Conservation (phyloP, 2,113 vertebrate genomes). For the Pogonocichla stellata region DNA sequence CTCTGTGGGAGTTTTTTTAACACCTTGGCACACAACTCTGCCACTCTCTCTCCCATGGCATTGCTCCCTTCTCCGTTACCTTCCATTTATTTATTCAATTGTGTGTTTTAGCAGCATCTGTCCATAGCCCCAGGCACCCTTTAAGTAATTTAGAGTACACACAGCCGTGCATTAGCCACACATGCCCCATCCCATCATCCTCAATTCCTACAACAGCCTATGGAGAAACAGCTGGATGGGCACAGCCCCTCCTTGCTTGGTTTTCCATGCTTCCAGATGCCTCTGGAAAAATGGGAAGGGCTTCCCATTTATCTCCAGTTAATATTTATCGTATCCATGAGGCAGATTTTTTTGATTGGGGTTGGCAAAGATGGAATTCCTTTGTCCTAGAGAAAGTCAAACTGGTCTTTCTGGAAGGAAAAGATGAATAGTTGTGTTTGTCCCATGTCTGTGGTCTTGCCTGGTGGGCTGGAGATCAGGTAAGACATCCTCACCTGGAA, state of each 20-base stretch:
- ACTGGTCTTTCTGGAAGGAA: background rate
- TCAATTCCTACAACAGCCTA: background rate
- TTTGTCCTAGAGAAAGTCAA: background rate
- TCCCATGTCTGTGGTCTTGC: background rate
- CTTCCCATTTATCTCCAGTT: background rate
- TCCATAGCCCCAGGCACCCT: constrained; percentile 33
- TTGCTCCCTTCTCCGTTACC: background rate
- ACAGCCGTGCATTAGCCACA: background rate
- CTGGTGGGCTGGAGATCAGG: background rate
- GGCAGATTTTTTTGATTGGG: background rate
- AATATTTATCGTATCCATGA: rapidly evolving
- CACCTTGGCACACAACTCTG: constrained; percentile 53
- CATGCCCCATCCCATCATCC: background rate
- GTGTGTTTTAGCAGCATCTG: constrained; percentile 49
- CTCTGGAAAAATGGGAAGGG: background rate
- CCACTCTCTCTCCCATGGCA: background rate
- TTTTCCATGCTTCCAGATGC: background rate
- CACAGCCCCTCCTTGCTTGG: background rate
- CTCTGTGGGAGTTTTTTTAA: constrained; percentile 43
- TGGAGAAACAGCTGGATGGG: background rate
- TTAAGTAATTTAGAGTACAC: constrained; percentile 46
- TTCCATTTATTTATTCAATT: constrained; percentile 45
- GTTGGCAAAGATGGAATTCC: background rate
- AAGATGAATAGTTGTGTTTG: background rate
- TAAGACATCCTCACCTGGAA: background rate